phyloP scores from a whole-genome alignment of 2,113 vertebrate genomes.

The Macrotis lagotis region DNA sequence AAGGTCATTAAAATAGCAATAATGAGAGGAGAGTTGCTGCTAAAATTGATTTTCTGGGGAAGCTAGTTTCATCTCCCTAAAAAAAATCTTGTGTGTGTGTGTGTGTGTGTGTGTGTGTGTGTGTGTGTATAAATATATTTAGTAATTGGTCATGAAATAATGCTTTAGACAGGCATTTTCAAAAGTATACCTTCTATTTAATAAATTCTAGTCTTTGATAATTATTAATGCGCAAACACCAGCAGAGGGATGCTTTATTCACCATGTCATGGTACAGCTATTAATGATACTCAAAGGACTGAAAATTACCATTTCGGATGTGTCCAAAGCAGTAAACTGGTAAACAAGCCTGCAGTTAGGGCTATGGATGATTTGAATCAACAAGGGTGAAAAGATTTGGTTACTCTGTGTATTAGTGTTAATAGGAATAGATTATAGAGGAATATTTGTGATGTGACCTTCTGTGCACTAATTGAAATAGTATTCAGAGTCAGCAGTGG shows the following conservation, averaged over 20 bases:
- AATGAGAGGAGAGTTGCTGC: conserved; percentile 75
- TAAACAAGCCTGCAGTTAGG: conserved; percentile 98
- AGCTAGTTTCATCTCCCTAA: conserved; percentile 64
- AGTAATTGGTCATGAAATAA: conserved; percentile 80
- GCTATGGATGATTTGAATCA: conserved; percentile 99
- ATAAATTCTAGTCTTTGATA: conserved; percentile 79
- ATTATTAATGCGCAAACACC: conserved; percentile 83
- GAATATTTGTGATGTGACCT: conserved; percentile 99
- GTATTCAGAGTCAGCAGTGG: conserved; percentile 99
- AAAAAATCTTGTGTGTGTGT: conserved; percentile 71
- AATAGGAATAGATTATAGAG: conserved; percentile 99
- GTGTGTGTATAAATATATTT: too few species aligned
- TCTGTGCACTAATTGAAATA: conserved; percentile 99
- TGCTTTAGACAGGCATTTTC: conserved; percentile 72
- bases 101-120: too few species aligned
- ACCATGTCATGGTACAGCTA: conserved; percentile 88
- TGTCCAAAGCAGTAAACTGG: conserved; percentile 95
- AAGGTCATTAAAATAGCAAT: conserved; percentile 67
- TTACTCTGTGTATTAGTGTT: conserved; percentile 99
- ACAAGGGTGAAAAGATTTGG: conserved; percentile 99
- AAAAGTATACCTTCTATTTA: conserved; percentile 76
- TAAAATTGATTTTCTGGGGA: conserved; percentile 73
- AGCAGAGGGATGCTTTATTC: conserved; percentile 89
- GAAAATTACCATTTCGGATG: conserved; percentile 95
- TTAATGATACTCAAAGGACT: conserved; percentile 94